Evolutionary conservation across 2,888 invertebrate genomes (phyloP).

Genomic region (Sphaerophoria taeniata): DNA sequence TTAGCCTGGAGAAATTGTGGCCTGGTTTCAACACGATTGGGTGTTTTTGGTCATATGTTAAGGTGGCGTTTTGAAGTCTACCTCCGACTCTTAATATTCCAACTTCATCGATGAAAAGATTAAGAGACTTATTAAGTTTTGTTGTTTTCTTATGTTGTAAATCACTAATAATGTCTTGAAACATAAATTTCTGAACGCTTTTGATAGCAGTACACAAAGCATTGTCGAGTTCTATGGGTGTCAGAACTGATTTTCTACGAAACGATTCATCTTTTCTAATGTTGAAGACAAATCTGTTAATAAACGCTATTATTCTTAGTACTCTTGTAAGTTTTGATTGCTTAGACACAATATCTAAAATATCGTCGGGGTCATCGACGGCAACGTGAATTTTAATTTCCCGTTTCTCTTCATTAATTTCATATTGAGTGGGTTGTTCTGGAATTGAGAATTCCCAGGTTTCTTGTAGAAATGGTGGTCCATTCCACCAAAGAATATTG

Average conservation of each 20-base stretch:
- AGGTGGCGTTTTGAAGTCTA: slow-evolving; percentile 15
- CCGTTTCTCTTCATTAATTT: slow-evolving; percentile 1
- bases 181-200: too few species aligned
- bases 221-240: slow-evolving; percentile 5
- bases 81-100: slow-evolving; percentile 29
- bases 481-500: slow-evolving; percentile 46
- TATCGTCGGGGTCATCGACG: not conserved
- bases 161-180: not conserved
- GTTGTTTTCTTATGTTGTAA: not conserved
- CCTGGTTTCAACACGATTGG: not conserved
- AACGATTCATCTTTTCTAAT: too few species aligned
- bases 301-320: too few species aligned
- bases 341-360: slow-evolving; percentile 6
- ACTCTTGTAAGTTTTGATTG: slow-evolving; percentile 12
- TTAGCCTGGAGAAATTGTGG: slow-evolving; percentile 6
- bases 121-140: slow-evolving; percentile 3
- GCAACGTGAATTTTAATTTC: not conserved
- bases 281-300: not conserved
- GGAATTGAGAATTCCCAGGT: slow-evolving; percentile 6
- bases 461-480: slow-evolving; percentile 46
- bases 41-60: slow-evolving; percentile 15
- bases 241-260: too few species aligned
- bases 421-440: not conserved
- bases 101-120: slow-evolving; percentile 16
- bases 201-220: not conserved